Evolutionary conservation across 2,888 invertebrate genomes (phyloP).

Genomic region (Microplitis deprimator): DNA sequence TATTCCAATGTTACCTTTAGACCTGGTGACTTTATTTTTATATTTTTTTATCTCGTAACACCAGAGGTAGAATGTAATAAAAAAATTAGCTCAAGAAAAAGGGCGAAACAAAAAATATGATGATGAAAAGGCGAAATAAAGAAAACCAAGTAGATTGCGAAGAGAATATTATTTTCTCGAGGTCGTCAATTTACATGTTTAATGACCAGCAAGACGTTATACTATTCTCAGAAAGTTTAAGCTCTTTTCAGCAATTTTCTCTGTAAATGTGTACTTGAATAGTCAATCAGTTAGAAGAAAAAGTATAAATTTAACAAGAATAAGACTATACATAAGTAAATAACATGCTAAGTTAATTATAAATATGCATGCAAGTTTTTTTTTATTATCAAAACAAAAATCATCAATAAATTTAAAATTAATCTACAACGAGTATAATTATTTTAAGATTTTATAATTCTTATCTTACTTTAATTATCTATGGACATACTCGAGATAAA

Average conservation of each 20-base stretch:
- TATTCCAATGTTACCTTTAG: neutral
- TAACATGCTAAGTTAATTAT: neutral
- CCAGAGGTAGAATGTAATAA: neutral
- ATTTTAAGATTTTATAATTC: too few relatives aligned
- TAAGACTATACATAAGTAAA: neutral
- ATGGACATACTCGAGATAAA: too few relatives aligned
- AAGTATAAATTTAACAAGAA: neutral
- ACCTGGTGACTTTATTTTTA: neutral
- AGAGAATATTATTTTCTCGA: conserved; percentile 12
- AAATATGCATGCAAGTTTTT: neutral
- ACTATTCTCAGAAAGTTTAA: neutral
- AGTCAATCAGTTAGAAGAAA: conserved; percentile 14
- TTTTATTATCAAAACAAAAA: too few relatives aligned
- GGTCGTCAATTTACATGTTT: conserved; percentile 7
- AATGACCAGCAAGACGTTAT: neutral
- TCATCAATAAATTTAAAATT: too few relatives aligned
- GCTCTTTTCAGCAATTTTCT: neutral
- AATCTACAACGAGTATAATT: too few relatives aligned
- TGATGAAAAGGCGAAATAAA: neutral
- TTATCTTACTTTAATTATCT: too few relatives aligned
- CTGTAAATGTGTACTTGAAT: neutral
- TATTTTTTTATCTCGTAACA: neutral
- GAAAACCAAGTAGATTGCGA: neutral
- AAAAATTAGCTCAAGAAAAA: neutral
- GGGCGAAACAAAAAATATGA: neutral